Base-by-base conservation (phyloP, 2,113 vertebrate species). In the Maccullochella peelii region DNA sequence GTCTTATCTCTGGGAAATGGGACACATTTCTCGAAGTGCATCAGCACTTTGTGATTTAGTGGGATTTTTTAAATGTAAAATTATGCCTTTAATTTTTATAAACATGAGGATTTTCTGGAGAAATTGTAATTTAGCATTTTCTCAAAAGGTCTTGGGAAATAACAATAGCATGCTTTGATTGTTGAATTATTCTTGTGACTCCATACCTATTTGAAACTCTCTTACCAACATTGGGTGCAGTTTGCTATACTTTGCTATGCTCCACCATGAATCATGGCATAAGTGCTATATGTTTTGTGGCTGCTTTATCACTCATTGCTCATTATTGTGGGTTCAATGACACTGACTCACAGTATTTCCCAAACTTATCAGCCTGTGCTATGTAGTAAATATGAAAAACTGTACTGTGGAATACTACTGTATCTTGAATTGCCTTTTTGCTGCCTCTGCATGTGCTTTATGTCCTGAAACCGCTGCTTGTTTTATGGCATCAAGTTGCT, bases 361-460 rank as follows among this genome's bases (percentile, higher is more conserved):
- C 16, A n/a, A 30, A 25, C 8, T 0, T n/a, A 59, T 72, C 36
- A 50, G 50, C 5, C 33, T 74, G 23, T 71, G 30, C 25, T 38
- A 2, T 77, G 62, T 52, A 21, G 8, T n/a, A 20, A 66, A 69
- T 5, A 38, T 77, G 52, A 1, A 49, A 80, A 77, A 10, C 20
- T 23, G 23, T 33, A 7, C 8, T 21, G 52, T 65, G 54, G 7
- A 44, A 23, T 23, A 15, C 54, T 3, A 11, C 6, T 2, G 14
- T 52, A 33, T 61, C 2, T 6, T 30, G 18, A n/a, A 0, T 33
- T 58, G 57, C 1, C 20, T 73, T 68, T 67, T 75, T 21, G 8
- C 47, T 54, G 44, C 77, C 8, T 77, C 62, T 90, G 80, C 83
- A 82, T 89, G 86, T 66, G 77, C 82, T 76, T 65, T 33, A 23